These are phyloP conservation scores for Pantherophis alleghaniensis DNA, from an alignment of 2,797 vertebrate species.

Conservation along the genomic window DNA sequence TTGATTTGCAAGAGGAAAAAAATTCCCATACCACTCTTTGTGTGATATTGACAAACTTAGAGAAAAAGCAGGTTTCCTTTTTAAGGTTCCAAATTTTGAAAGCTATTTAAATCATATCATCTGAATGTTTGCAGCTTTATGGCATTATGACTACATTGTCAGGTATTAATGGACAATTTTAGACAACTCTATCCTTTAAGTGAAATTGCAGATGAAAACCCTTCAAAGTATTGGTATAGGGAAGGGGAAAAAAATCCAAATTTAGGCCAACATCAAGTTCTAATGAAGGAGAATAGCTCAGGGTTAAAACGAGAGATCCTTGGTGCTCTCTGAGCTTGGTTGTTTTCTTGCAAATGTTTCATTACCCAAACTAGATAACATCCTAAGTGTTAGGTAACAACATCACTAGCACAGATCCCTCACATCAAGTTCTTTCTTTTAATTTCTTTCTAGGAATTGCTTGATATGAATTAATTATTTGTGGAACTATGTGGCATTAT, in stretches of 20 bases:
- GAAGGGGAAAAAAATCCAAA: background rate
- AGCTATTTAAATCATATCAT: slow-evolving; percentile 28
- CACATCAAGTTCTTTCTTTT: slow-evolving; percentile 28
- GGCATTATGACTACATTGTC: slow-evolving; percentile 32
- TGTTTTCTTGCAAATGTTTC: background rate
- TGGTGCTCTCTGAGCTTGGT: background rate
- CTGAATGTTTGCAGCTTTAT: slow-evolving; percentile 14
- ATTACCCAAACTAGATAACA: background rate
- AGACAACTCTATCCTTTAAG: slow-evolving; percentile 48
- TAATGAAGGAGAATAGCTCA: background rate
- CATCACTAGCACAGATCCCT: background rate
- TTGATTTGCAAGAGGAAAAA: background rate
- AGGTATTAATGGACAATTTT: slow-evolving; percentile 43
- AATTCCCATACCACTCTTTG: background rate
- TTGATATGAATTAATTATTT: slow-evolving; percentile 18
- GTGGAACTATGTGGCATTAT: background rate
- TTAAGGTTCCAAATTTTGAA: slow-evolving; percentile 1
- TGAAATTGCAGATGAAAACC: slow-evolving; percentile 35
- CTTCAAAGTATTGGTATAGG: slow-evolving; percentile 17
- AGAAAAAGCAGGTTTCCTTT: background rate
- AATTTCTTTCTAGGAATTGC: slow-evolving; percentile 14
- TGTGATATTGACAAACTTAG: background rate
- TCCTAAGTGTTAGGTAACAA: background rate
- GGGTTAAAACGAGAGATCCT: no score
- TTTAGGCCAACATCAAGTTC: slow-evolving; percentile 32